Base-by-base conservation (phyloP, 2,888 invertebrate species). In the Polymixis flavicincta region DNA sequence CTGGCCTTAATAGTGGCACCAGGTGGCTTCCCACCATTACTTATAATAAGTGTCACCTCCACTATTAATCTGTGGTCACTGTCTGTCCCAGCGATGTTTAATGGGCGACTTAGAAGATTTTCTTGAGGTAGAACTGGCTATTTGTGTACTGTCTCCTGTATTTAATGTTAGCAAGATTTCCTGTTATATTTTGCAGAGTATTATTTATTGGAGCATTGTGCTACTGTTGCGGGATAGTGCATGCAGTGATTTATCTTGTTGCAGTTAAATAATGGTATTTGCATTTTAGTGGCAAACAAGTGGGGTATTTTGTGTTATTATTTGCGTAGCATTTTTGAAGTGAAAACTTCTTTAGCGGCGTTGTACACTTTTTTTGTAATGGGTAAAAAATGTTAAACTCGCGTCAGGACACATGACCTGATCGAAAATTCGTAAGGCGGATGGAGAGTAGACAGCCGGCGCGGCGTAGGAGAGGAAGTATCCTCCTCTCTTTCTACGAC, bases 31-130 rank as follows among this genome's bases (percentile, higher is more conserved):
- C 28, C 11, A 50, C 64, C 50, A 82, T 85, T 82, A 64, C 69
- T 85, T 72, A 64, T 59, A 57, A 78, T 64, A 65, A 83, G 45
- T 50, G 71, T 65, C 75, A 28, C 48, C 11, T 19, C 61, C 37
- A 67, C 66, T 55, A 85, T 83, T 83, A 83, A 79, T 84, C 79
- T 63, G 55, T 78, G 85, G 78, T 68, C 76, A 80, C 37, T 73
- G 57, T 65, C 67, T 32, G 74, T 66, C 69, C 59, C 50, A 71
- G 57, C 54, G 48, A 71, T 60, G 54, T 63, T 83, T 85, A 83
- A 82, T 80, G 32, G 72, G 22, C 52, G 71, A 54, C 48, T 83
- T 76, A 76, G 48, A 85, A 71, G 61, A 74, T 73, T 74, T 83
- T 72, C 80, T 64, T 61, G 45, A 64, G 55, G 50, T 63, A 32